A percentile compares a stretch with the other conserved stretches of the same genome.
These are phyloP conservation scores for Siniperca obscura DNA, from an alignment of 2,797 vertebrate species.

Conservation along the genomic window DNA sequence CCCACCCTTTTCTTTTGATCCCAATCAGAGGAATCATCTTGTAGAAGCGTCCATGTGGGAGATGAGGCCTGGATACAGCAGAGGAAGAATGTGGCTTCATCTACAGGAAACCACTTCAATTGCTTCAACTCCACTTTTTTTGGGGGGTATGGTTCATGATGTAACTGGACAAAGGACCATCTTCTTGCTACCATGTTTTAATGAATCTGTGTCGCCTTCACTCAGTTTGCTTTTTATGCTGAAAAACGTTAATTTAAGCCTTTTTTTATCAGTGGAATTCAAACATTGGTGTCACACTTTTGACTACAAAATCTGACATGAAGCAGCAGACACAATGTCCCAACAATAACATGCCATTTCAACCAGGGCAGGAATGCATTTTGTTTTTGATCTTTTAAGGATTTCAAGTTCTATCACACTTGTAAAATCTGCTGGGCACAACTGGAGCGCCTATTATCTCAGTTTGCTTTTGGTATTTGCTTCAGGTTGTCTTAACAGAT, in stretches of 20 bases:
- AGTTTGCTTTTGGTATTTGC: slow-evolving; percentile 14
- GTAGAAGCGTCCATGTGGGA: neutral
- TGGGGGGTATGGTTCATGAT: slow-evolving; percentile 9
- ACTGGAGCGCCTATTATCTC: slow-evolving; percentile 37
- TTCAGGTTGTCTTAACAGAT: slow-evolving; percentile 20
- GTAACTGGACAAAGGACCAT: slow-evolving; percentile 28
- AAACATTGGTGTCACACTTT: neutral
- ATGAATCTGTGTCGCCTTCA: slow-evolving; percentile 6
- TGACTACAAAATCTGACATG: slow-evolving; percentile 1
- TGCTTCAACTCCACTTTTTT: slow-evolving; percentile 8
- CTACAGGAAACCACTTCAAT: slow-evolving; percentile 3
- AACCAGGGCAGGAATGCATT: slow-evolving; percentile 19
- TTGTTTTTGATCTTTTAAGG: slow-evolving; percentile 7
- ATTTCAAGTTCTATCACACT: slow-evolving; percentile 32
- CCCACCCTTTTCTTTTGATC: neutral
- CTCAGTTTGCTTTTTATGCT: slow-evolving; percentile 1
- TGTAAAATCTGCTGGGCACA: slow-evolving; percentile 25
- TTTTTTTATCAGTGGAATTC: slow-evolving; percentile 8
- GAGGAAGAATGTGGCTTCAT: slow-evolving; percentile 24
- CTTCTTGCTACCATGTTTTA: slow-evolving; percentile 19
- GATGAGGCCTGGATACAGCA: slow-evolving; percentile 8
- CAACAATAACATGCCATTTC: slow-evolving; percentile 28
- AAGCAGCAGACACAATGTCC: slow-evolving; percentile 23
- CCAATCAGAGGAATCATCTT: slow-evolving; percentile 9
- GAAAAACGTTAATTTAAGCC: slow-evolving; percentile 14